A percentile compares a stretch with the other conserved stretches of the same genome.
These are phyloP conservation scores for Myotis lucifugus DNA, from an alignment of 2,113 vertebrate genomes.

Conservation along the genomic window DNA sequence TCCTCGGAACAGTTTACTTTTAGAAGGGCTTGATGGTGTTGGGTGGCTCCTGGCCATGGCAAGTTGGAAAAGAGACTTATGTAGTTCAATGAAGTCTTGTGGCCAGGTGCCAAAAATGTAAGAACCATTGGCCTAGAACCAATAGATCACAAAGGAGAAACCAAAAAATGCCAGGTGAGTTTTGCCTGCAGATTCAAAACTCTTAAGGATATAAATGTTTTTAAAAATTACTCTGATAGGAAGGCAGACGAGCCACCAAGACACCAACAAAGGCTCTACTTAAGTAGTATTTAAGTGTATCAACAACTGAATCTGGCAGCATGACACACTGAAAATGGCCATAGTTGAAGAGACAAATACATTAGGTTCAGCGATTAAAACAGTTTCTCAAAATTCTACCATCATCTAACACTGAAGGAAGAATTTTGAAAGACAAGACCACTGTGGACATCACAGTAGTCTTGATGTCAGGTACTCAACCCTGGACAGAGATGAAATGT, in stretches of 20 bases:
- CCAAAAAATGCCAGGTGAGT: not conserved
- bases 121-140: not conserved
- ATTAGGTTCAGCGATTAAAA: not conserved
- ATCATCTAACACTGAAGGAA: not conserved
- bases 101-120: not conserved
- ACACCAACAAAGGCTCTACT: not conserved
- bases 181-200: not conserved
- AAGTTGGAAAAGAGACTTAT: not conserved
- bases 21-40: not conserved
- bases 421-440: not conserved
- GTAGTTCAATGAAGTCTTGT: not conserved
- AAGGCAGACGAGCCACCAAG: not conserved
- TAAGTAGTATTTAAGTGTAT: too few species aligned
- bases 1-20: not conserved
- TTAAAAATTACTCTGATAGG: not conserved
- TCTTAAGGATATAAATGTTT: not conserved
- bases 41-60: not conserved
- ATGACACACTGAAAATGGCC: not conserved
- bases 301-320: not conserved
- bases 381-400: not conserved
- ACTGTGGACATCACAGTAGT: not conserved
- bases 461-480: not conserved
- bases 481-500: not conserved
- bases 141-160: not conserved
- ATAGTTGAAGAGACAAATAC: not conserved